Evolutionary conservation across 2,113 vertebrate genomes (phyloP), one percentile per base, ranked within the genome.

Genomic region (Forbesichthys agassizii): DNA sequence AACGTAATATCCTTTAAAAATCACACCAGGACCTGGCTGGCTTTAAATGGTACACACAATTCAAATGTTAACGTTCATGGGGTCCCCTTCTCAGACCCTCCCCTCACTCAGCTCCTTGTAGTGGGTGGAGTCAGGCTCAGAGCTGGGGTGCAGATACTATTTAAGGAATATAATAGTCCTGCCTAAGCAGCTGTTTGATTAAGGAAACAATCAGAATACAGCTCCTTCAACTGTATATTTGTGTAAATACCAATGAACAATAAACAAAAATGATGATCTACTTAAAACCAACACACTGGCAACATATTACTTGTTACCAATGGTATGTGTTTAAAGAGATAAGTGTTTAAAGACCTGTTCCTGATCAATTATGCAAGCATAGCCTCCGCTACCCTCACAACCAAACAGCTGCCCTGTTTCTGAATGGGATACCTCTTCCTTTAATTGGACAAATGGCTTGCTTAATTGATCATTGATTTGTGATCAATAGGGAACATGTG

Each of bases 401-500:
- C 91, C 91, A 90, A 92, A 92, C 80, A 84, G 72, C 86, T 82
- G 81, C 82, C 77, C 13, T 46, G 64, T 81, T 42, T 86, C 84
- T 66, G 49, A 76, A 82, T 68, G 71, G 88, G 73, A 78, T 82
- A 64, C 72, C 72, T 74, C 76, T 75, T 79, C 88, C 86, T 88
- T 83, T 92, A 92, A 91, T 90, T 89, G 89, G 88, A 88, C 89
- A 92, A 92, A 92, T 91, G 90, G 91, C 87, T 91, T 81, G 88
- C 83, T 91, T 93, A 93, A 93, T 92, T 92, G 92, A 93, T 90
- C 92, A 93, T 93, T 91, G 92, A 93, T 92, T 89, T 79, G 81
- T 77, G 88, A 91, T 93, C 92, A 87, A 92, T 93, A 82, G 11
- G 47, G 77, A 88, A 91, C 92, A 92, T 85, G 86, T 92, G 91